These are phyloP conservation scores for Sinopyrophorus schimmeli DNA, from an alignment of 2,888 invertebrate genomes.

Conservation along the genomic window DNA sequence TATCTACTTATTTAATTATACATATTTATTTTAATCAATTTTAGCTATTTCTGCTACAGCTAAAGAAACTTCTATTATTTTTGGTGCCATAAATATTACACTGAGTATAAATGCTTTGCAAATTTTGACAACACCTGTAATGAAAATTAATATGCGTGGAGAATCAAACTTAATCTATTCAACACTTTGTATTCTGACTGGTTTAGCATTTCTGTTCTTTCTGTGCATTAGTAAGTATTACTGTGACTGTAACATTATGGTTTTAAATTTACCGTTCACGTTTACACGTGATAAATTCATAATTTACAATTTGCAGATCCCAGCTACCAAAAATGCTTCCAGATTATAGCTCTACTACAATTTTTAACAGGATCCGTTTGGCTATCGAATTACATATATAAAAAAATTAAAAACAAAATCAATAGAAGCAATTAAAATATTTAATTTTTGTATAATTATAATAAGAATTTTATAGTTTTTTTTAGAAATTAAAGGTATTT, in stretches of 20 bases:
- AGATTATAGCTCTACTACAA: slow-evolving; percentile 49
- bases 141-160: slow-evolving; percentile 46
- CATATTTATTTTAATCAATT: slow-evolving; percentile 25
- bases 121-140: slow-evolving; percentile 44
- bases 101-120: slow-evolving; percentile 48
- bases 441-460: slow-evolving; percentile 12
- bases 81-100: slow-evolving; percentile 48
- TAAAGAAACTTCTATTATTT: slow-evolving; percentile 42
- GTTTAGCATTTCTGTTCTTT: slow-evolving; percentile 46
- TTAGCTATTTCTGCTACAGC: slow-evolving; percentile 48
- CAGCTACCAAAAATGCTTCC: slow-evolving; percentile 47
- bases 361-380: slow-evolving; percentile 50
- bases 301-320: slow-evolving; percentile 46
- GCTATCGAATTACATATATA: slow-evolving; percentile 51
- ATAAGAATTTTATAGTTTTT: too few relatives aligned
- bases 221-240: slow-evolving; percentile 45
- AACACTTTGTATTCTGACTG: slow-evolving; percentile 44
- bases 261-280: background rate
- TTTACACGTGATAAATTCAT: background rate
- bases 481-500: too few relatives aligned
- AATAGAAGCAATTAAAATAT: slow-evolving; percentile 8
- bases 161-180: slow-evolving; percentile 46
- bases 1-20: background rate
- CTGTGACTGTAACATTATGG: slow-evolving; percentile 2
- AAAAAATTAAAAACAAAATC: slow-evolving; percentile 41